These are phyloP conservation scores for Bombus affinis DNA, from an alignment of 1,140 invertebrate genomes.

Conservation along the genomic window DNA sequence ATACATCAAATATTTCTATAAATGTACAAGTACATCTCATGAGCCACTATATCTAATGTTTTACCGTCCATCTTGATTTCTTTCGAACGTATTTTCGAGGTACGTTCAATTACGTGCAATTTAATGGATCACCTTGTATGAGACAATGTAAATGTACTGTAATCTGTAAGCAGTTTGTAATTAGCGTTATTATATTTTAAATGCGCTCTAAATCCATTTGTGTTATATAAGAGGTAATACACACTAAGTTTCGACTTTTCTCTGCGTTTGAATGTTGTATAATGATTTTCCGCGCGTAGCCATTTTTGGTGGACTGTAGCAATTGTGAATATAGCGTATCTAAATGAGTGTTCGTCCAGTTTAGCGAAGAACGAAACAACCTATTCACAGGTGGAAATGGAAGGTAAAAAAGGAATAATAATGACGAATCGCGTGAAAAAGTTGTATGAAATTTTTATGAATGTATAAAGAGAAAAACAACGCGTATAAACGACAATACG, in stretches of 20 bases:
- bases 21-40: too few species aligned
- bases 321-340: slow-evolving; percentile 15
- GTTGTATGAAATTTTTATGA: slow-evolving; percentile 22
- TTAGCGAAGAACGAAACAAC: background rate
- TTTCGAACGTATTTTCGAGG: background rate
- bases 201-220: background rate
- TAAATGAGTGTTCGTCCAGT: slow-evolving; percentile 27
- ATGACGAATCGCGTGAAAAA: background rate
- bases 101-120: background rate
- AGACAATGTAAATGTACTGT: background rate
- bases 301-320: slow-evolving; percentile 14
- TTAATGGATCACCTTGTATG: background rate
- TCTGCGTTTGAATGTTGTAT: slow-evolving; percentile 7
- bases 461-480: slow-evolving; percentile 12
- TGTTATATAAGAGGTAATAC: background rate
- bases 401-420: background rate
- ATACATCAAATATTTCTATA: too few species aligned
- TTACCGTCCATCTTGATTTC: background rate
- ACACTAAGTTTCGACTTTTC: background rate
- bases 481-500: slow-evolving; percentile 20
- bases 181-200: slow-evolving; percentile 26
- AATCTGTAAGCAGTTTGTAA: background rate
- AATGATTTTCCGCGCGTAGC: slow-evolving; percentile 9
- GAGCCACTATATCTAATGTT: background rate
- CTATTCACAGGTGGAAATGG: background rate